These are phyloP conservation scores for Scaptomyza polygonia DNA, from an alignment of 2,888 invertebrate species.

Conservation along the genomic window DNA sequence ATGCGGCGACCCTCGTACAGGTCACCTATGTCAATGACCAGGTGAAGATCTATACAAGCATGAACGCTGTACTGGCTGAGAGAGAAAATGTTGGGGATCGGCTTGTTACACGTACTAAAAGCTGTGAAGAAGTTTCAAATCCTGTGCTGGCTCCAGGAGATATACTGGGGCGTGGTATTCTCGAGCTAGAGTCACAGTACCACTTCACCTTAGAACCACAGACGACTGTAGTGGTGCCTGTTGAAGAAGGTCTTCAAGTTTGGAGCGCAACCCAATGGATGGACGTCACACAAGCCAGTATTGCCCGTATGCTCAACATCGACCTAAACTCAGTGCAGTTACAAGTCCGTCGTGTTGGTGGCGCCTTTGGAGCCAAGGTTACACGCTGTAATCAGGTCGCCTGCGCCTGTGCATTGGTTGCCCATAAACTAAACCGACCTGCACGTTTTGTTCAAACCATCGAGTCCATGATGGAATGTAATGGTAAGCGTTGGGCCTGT, in stretches of 20 bases:
- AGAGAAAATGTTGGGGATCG: conserved; percentile 54
- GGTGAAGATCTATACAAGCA: conserved; percentile 68
- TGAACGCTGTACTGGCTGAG: conserved; percentile 85
- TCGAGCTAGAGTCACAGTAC: conserved; percentile 87
- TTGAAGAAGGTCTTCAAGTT: conserved; percentile 89
- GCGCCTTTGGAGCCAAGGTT: conserved; percentile 92
- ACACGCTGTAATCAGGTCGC: conserved; percentile 86
- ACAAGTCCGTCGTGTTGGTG: conserved; percentile 90
- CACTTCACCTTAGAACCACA: conserved; percentile 92
- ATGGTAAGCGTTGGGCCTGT: conserved; percentile 88
- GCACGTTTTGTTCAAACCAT: conserved; percentile 90
- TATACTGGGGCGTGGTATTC: conserved; percentile 84
- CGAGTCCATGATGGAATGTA: conserved; percentile 89
- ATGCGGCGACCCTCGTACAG: conserved; percentile 84
- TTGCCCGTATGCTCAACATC: conserved; percentile 85
- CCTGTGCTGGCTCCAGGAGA: conserved; percentile 46
- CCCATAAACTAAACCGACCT: conserved; percentile 86
- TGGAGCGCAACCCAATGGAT: conserved; percentile 88
- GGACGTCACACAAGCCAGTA: conserved; percentile 86
- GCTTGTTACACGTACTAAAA: conserved; percentile 42
- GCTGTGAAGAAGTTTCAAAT: conserved; percentile 7
- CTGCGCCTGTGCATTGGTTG: conserved; percentile 89
- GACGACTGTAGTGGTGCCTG: conserved; percentile 87
- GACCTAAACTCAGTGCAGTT: conserved; percentile 89
- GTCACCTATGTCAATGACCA: conserved; percentile 84